Base-by-base conservation (phyloP, 1,140 invertebrate species). In the Tribolium madens region DNA sequence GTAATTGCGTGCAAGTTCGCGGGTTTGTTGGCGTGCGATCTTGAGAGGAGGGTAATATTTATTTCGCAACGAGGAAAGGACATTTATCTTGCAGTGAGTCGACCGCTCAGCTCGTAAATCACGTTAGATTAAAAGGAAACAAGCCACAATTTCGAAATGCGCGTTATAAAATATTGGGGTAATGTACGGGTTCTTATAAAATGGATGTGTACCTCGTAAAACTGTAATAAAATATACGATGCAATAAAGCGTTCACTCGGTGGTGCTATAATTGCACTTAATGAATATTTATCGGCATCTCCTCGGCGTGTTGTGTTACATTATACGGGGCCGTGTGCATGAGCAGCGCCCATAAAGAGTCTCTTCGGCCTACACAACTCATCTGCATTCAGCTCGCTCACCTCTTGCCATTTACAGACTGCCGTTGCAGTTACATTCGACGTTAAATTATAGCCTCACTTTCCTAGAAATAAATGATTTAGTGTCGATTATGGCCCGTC, bases 231-330 rank as follows among this genome's bases (percentile, higher is more conserved):
- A 84, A 83, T 84, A 84, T 83, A 83, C 80, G 79, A 77, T 77
- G 83, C 83, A 83, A 84, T 84, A 83, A 84, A 84, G 81, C 83
- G 83, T 83, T 84, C 82, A 80, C 82, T 82, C 79, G 78, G 82
- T 82, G 81, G 83, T 83, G 82, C 81, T 83, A 83, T 84, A 84
- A 84, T 84, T 84, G 83, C 81, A 82, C 81, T 83, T 84, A 84
- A 84, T 84, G 83, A 84, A 84, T 84, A 84, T 84, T 84, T 84
- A 84, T 84, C 79, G 83, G 81, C 83, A 82, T 83, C 81, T 83
- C 81, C 64, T 71, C 80, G 78, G 77, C 77, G 77, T 80, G 82
- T 79, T 82, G 79, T 82, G 82, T 83, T 83, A 82, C 81, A 83
- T 82, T 81, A 81, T 81, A 82, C 80, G 75, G 76, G 76, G 31